These are phyloP conservation scores for Cirrhinus molitorella DNA, from an alignment of 2,797 vertebrate species.

Conservation along the genomic window DNA sequence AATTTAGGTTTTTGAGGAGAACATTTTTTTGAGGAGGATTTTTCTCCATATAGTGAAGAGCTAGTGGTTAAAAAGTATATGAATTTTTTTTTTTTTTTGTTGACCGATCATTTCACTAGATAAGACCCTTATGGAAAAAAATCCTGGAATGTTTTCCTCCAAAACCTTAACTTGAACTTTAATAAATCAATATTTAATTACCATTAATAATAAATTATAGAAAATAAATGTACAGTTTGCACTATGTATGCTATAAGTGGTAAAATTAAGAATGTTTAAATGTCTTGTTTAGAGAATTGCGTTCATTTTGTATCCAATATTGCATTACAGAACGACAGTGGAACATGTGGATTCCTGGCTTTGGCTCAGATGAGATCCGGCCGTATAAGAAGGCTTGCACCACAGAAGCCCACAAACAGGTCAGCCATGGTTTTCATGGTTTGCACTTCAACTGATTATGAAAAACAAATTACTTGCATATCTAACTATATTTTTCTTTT, in stretches of 20 bases:
- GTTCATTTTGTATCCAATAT: no score
- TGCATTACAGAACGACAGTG: constrained; percentile 90
- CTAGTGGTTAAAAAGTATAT: no score
- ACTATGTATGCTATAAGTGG: background rate
- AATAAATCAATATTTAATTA: background rate
- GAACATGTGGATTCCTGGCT: constrained; percentile 99
- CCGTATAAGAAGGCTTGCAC: constrained; percentile 99
- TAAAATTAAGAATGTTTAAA: background rate
- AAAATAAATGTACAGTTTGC: background rate
- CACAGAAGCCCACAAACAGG: constrained; percentile 99
- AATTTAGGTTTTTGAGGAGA: no score
- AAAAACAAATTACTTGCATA: background rate
- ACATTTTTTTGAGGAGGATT: no score
- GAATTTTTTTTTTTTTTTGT: no score
- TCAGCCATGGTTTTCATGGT: constrained; percentile 59
- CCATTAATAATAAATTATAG: background rate
- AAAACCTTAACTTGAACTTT: no score
- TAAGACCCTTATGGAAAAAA: no score
- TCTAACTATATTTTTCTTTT: constrained; percentile 45
- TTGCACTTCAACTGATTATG: constrained; percentile 10
- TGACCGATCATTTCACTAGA: no score
- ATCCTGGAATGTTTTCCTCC: no score
- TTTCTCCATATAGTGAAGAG: no score
- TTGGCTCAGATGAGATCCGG: constrained; percentile 97
- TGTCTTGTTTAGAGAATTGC: no score